Evolutionary conservation across 2,797 vertebrate genomes (phyloP).

Genomic region (Hyperoplus immaculatus): DNA sequence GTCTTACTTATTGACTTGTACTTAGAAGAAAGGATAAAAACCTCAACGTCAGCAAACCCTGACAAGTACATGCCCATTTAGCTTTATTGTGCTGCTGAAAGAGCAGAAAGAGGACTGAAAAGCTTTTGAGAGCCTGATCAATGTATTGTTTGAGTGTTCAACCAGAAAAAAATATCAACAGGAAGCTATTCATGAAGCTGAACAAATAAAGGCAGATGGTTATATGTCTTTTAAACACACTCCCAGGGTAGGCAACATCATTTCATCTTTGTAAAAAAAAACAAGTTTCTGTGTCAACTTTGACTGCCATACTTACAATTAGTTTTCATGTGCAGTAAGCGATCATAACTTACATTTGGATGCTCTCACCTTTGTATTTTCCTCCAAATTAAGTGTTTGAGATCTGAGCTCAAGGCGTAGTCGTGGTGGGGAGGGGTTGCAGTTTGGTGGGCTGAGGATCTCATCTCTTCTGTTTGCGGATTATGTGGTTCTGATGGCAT

Average conservation of each 20-base stretch:
- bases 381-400: too few relatives aligned
- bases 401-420: too few relatives aligned
- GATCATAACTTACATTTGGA: not conserved
- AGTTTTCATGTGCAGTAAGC: not conserved
- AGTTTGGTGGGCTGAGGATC: too few relatives aligned
- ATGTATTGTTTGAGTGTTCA: not conserved
- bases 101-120: conserved; percentile 12
- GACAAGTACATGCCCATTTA: conserved; percentile 48
- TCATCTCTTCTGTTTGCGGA: too few relatives aligned
- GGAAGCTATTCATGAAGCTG: not conserved
- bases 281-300: not conserved
- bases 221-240: not conserved
- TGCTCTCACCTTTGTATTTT: not conserved
- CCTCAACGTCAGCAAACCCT: conserved; percentile 37
- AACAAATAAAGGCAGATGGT: not conserved
- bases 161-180: too few relatives aligned
- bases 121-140: conserved; percentile 9
- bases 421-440: too few relatives aligned
- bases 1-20: not conserved
- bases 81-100: conserved; percentile 44
- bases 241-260: too few relatives aligned
- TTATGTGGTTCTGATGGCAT: too few relatives aligned
- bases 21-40: conserved; percentile 23
- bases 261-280: not conserved
- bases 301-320: not conserved